Evolutionary conservation across 2,797 vertebrate genomes (phyloP), one percentile per base, ranked within the genome.

Genomic region (Alosa sapidissima): DNA sequence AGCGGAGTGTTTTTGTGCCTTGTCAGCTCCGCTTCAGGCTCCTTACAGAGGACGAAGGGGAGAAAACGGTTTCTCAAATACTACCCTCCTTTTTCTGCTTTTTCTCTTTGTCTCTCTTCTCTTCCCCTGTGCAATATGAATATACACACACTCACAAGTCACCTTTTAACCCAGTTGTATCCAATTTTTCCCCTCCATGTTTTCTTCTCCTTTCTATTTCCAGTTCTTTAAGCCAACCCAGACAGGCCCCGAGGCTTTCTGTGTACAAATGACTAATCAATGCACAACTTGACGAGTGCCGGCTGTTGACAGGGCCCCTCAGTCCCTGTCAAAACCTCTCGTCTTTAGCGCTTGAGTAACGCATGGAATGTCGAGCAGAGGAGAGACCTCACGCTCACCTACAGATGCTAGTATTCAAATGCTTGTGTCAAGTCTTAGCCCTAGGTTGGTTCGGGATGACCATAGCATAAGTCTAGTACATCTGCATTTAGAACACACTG

Each of bases 261-360:
- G 81, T 85, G 68, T 47, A 78, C 81, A 85, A 82, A 36, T 88
- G 86, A 89, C 82, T 88, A 83, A 90, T n/a, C 24, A 84, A 54
- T 65, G 85, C 87, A 54, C 49, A 60, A 72, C 58, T 78, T 83
- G 48, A 84, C 75, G 16, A 83, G 28, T 82, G 45, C 47, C 49
- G n/a, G 62, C 21, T 85, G 21, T 81, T 75, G 58, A 81, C 78
- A 81, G 85, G 68, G 81, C 5, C 19, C 81, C 72, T 68, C 75
- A 19, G 58, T 52, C 52, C 60, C 81, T 88, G 83, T 87, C 87
- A 87, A 16, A 86, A 81, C 36, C 51, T 52, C 47, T 87, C 81
- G 58, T n/a, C 81, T 58, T 28, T 13, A 41, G 16, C 81, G 45
- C 13, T 82, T 51, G 41, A 72, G 60, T 83, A 60, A 85, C 83